Percentiles rank a stretch among this genome's conserved stretches.
phyloP scores from a whole-genome alignment of 2,113 vertebrate species.

The Hypomesus transpacificus region DNA sequence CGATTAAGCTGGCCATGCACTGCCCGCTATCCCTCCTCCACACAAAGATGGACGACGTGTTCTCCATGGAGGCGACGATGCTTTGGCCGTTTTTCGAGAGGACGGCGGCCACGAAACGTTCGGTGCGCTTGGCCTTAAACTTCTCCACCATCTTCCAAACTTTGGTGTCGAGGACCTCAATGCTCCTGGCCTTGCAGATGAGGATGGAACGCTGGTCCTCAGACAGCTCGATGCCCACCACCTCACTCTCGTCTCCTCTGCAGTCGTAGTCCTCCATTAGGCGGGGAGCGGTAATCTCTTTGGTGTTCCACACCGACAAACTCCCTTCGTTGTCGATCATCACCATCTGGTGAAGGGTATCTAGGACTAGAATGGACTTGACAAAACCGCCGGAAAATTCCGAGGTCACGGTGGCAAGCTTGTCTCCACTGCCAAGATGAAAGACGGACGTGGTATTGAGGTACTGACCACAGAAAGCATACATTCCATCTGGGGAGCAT shows the following conservation, averaged over 20 bases:
- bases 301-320: constrained; percentile 94
- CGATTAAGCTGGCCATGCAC: constrained; percentile 96
- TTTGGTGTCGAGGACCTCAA: constrained; percentile 90
- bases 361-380: constrained; percentile 92
- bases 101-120: constrained; percentile 90
- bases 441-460: constrained; percentile 93
- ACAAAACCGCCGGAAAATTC: constrained; percentile 97
- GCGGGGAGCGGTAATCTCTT: constrained; percentile 88
- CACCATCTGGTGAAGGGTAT: constrained; percentile 92
- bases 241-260: constrained; percentile 88
- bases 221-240: constrained; percentile 91
- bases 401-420: constrained; percentile 90
- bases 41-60: constrained; percentile 97
- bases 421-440: constrained; percentile 93
- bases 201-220: constrained; percentile 96
- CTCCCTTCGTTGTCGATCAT: constrained; percentile 97
- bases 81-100: constrained; percentile 95
- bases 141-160: constrained; percentile 97
- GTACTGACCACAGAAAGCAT: constrained; percentile 96
- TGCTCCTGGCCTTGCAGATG: constrained; percentile 92
- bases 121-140: constrained; percentile 92
- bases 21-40: constrained; percentile 97
- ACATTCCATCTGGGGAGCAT: constrained; percentile 91
- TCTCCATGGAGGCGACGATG: constrained; percentile 98
- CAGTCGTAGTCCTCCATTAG: constrained; percentile 97